Conservation (phyloP, 2,797 vertebrate genomes). For the Carduelis carduelis region DNA sequence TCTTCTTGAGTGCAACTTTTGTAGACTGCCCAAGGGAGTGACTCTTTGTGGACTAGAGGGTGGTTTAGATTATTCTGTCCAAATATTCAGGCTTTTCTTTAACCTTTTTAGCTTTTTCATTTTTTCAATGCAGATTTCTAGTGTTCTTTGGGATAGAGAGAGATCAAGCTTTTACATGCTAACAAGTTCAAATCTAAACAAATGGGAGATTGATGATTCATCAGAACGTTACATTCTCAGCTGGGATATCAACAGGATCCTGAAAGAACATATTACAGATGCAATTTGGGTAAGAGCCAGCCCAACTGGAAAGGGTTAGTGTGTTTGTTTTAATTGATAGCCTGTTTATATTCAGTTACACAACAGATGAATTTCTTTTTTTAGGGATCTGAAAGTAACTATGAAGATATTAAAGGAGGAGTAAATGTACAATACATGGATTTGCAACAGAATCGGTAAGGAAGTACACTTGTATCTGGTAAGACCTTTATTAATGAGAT, state of each 20-base stretch:
- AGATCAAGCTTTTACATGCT: conserved; percentile 84
- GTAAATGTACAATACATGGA: conserved; percentile 87
- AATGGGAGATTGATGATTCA: conserved; percentile 88
- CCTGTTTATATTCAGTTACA: background rate
- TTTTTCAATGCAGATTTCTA: conserved; percentile 81
- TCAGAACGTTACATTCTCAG: conserved; percentile 84
- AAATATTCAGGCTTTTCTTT: background rate
- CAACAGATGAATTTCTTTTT: background rate
- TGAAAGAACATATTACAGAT: conserved; percentile 86
- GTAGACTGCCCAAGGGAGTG: background rate
- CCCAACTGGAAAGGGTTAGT: background rate
- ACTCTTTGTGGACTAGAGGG: background rate
- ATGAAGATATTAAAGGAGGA: conserved; percentile 89
- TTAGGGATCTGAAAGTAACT: conserved; percentile 94
- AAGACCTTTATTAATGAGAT: background rate
- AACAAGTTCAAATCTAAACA: conserved; percentile 83
- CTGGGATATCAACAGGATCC: conserved; percentile 83
- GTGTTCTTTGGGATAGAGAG: conserved; percentile 82
- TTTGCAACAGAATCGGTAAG: conserved; percentile 90
- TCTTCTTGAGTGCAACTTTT: background rate
- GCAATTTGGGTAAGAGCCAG: conserved; percentile 89
- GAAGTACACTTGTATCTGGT: background rate
- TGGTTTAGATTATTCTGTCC: background rate
- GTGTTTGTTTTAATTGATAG: background rate
- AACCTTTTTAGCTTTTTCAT: background rate